Percentiles rank a stretch among this genome's conserved stretches.
Conservation (phyloP, 2,888 invertebrate genomes). For the Leptinotarsa peninsularis region DNA sequence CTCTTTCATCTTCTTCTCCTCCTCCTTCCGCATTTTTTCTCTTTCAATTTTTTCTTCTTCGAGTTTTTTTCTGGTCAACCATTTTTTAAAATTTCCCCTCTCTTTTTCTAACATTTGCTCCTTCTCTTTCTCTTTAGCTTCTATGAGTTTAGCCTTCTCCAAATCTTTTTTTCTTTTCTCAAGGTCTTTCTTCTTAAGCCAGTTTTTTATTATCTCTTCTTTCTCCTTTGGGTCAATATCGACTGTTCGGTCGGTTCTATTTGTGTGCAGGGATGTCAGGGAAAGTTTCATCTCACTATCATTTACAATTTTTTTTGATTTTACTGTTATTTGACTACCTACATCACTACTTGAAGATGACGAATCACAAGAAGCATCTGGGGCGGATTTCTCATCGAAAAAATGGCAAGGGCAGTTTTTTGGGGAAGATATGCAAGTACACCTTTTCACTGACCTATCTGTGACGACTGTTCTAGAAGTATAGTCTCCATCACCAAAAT, state of each 20-base stretch:
- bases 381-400: constrained; percentile 7
- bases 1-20: constrained; percentile 59
- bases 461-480: constrained; percentile 24
- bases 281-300: constrained; percentile 46
- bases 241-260: constrained; percentile 35
- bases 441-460: constrained; percentile 49
- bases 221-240: constrained; percentile 47
- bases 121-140: constrained; percentile 61
- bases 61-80: constrained; percentile 67
- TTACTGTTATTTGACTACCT: constrained; percentile 47
- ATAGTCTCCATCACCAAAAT: constrained; percentile 26
- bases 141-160: constrained; percentile 53
- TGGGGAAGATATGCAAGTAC: constrained; percentile 54
- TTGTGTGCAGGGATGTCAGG: constrained; percentile 42
- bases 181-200: constrained; percentile 67
- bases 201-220: constrained; percentile 49
- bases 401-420: constrained; percentile 54
- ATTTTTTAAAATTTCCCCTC: constrained; percentile 64
- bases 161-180: constrained; percentile 56
- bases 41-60: constrained; percentile 61
- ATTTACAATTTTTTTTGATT: constrained; percentile 31
- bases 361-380: constrained; percentile 24
- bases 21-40: constrained; percentile 63
- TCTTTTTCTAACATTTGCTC: constrained; percentile 62
- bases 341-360: constrained; percentile 41